Evolutionary conservation across 2,888 invertebrate genomes (phyloP).

Genomic region (Drosophila paramelanica): DNA sequence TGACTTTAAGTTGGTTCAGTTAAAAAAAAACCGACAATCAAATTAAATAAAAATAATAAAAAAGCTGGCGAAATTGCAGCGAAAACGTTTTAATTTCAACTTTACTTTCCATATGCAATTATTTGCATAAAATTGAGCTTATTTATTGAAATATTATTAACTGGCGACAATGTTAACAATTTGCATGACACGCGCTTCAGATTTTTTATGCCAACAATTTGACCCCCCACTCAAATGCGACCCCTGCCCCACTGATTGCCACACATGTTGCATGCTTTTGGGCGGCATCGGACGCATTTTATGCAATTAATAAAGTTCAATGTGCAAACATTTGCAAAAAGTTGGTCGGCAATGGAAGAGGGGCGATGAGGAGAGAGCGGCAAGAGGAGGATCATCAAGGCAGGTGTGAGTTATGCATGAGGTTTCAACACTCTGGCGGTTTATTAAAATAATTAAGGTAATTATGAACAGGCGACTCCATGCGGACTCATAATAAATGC

Average conservation of each 20-base stretch:
- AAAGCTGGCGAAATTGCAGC: conserved; percentile 7
- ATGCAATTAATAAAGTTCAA: conserved; percentile 73
- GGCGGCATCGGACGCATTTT: conserved; percentile 28
- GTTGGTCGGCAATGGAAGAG: not conserved
- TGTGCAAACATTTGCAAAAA: conserved; percentile 66
- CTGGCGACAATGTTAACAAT: conserved; percentile 76
- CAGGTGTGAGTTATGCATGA: conserved; percentile 1
- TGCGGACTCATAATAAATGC: conserved; percentile 60
- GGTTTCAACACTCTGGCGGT: conserved; percentile 55
- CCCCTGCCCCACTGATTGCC: not conserved
- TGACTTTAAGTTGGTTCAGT: not conserved
- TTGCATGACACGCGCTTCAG: conserved; percentile 64
- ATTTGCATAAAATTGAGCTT: conserved; percentile 56
- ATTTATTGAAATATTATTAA: conserved; percentile 73
- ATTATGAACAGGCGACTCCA: conserved; percentile 58
- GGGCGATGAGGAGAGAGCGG: rapidly evolving
- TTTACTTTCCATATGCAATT: conserved; percentile 20
- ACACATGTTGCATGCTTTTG: conserved; percentile 59
- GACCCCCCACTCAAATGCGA: too few species aligned
- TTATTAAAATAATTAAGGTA: conserved; percentile 81
- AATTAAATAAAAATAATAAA: not conserved
- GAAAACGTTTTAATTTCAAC: conserved; percentile 12
- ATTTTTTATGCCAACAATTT: conserved; percentile 14
- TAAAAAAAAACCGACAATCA: not conserved
- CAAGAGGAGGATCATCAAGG: not conserved